Evolutionary conservation across 2,113 vertebrate genomes (phyloP).

Genomic region (Cathartes aura): DNA sequence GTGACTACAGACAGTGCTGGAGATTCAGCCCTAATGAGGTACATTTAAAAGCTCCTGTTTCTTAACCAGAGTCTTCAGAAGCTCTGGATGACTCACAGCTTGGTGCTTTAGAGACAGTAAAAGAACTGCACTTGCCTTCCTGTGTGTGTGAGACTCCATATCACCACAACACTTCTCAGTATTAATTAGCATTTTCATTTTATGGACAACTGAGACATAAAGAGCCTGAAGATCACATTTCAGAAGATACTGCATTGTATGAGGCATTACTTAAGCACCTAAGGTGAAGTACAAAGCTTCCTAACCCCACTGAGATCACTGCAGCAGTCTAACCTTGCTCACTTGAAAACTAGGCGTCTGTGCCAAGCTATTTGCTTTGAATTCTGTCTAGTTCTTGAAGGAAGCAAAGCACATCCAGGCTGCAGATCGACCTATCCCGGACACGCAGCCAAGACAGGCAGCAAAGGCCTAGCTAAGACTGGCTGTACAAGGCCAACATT

Average conservation of each 20-base stretch:
- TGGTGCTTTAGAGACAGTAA: not conserved
- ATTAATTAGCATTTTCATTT: not conserved
- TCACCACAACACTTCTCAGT: not conserved
- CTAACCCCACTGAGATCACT: not conserved
- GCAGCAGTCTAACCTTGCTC: not conserved
- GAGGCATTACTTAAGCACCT: not conserved
- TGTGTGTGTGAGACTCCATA: not conserved
- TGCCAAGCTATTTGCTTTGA: not conserved
- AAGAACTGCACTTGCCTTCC: not conserved
- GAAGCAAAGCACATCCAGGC: not conserved
- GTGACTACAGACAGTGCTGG: not conserved
- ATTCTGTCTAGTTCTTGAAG: not conserved
- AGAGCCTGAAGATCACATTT: not conserved
- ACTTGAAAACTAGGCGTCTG: not conserved
- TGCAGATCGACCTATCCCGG: fast-evolving
- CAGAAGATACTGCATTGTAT: not conserved
- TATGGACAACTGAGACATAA: not conserved
- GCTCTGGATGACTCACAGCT: not conserved
- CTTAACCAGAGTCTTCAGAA: not conserved
- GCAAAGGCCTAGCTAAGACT: not conserved
- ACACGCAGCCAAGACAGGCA: not conserved
- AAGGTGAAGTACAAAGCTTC: not conserved
- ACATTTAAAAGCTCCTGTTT: not conserved
- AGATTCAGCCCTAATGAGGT: not conserved
- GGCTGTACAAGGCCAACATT: not conserved